Evolutionary conservation across 2,888 invertebrate genomes (phyloP).

Genomic region (Oscheius onirici): DNA sequence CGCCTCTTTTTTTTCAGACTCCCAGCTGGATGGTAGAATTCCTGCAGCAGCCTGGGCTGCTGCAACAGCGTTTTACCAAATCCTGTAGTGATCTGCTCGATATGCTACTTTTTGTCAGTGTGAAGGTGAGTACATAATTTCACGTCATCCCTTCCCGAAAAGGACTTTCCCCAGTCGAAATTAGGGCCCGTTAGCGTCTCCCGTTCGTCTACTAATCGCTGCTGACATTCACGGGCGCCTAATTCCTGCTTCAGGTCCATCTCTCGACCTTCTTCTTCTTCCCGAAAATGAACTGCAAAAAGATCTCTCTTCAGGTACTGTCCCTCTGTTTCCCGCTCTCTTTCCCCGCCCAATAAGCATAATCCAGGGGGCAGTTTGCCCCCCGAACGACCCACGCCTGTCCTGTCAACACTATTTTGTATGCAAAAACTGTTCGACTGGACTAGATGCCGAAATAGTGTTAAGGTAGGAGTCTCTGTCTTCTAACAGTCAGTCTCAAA

Average conservation of each 20-base stretch:
- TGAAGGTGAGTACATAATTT: constrained; percentile 14
- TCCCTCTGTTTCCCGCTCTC: not conserved
- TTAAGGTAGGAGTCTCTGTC: not conserved
- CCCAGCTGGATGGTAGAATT: constrained; percentile 21
- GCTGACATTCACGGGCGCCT: constrained; percentile 6
- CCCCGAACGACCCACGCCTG: not conserved
- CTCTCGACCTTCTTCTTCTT: not conserved
- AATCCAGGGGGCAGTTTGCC: constrained; percentile 12
- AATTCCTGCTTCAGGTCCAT: constrained; percentile 12
- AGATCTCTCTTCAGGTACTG: constrained; percentile 16
- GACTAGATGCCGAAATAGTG: constrained; percentile 19
- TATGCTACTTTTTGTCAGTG: constrained; percentile 15
- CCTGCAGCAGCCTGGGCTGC: constrained; percentile 26
- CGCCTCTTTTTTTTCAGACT: not conserved
- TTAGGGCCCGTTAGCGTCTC: not conserved
- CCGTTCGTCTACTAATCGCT: constrained; percentile 8
- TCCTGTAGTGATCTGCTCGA: constrained; percentile 21
- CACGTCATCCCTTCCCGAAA: not conserved
- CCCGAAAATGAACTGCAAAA: not conserved
- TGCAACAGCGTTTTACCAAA: constrained; percentile 23
- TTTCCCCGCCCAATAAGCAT: constrained; percentile 17
- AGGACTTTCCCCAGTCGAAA: not conserved
- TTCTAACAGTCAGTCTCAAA: not conserved
- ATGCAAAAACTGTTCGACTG: constrained; percentile 26
- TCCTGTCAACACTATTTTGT: not conserved